Percentiles rank a stretch among this genome's conserved stretches.
Conservation (phyloP, 2,797 vertebrate genomes). For the Spea hammondii region DNA sequence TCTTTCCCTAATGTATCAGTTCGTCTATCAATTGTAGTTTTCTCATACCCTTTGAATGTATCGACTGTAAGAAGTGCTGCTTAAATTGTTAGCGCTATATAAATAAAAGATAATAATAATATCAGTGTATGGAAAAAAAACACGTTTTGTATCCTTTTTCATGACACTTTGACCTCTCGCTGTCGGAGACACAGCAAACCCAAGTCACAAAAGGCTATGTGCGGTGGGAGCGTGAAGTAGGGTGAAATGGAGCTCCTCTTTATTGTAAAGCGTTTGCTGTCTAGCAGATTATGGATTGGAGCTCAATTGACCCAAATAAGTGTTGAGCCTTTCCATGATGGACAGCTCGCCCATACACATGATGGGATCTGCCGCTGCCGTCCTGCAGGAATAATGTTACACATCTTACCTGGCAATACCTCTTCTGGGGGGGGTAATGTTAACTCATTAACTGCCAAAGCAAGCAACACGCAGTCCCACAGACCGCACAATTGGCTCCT, state of each 20-base stretch:
- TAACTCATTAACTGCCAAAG: neutral
- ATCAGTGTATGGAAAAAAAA: neutral
- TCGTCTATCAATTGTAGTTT: too few relatives aligned
- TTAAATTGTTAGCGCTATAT: too few relatives aligned
- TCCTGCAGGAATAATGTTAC: slow-evolving; percentile 7
- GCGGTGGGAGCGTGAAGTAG: neutral
- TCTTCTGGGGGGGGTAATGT: neutral
- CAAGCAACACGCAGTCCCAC: neutral
- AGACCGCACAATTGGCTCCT: neutral
- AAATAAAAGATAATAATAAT: too few relatives aligned
- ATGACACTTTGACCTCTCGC: neutral
- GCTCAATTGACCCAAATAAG: slow-evolving; percentile 31
- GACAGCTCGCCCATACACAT: slow-evolving; percentile 2
- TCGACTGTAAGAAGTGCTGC: too few relatives aligned
- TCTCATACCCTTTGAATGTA: too few relatives aligned
- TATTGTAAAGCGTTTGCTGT: neutral
- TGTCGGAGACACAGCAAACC: neutral
- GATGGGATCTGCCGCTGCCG: neutral
- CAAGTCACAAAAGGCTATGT: neutral
- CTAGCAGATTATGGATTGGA: slow-evolving; percentile 17
- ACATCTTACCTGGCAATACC: neutral
- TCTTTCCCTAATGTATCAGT: too few relatives aligned
- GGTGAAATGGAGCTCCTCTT: neutral
- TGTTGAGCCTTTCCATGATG: slow-evolving; percentile 1
- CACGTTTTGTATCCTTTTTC: neutral